Conservation (phyloP, 2,113 vertebrate genomes). For the Myiagra hebetior region DNA sequence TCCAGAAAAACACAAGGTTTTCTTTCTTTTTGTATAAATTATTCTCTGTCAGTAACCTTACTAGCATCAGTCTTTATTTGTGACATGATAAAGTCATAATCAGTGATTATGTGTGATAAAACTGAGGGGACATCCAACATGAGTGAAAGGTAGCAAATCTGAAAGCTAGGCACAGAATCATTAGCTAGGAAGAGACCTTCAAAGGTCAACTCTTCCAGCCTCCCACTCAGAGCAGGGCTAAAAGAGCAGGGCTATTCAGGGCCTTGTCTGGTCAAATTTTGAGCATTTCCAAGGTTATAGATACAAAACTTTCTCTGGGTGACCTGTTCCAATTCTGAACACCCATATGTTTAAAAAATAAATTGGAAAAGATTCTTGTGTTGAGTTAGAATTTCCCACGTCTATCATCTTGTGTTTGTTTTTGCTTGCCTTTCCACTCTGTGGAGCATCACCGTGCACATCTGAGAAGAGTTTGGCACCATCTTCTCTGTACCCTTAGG, state of each 20-base stretch:
- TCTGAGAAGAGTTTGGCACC: neutral
- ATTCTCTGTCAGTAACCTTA: neutral
- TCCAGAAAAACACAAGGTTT: neutral
- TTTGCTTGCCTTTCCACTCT: neutral
- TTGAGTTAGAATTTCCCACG: neutral
- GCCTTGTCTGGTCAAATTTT: neutral
- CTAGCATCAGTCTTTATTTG: neutral
- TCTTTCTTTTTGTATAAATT: neutral
- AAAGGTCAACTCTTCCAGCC: neutral
- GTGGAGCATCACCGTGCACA: neutral
- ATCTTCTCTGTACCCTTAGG: neutral
- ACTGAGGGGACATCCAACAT: neutral
- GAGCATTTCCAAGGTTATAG: neutral
- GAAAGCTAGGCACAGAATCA: neutral
- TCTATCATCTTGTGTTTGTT: neutral
- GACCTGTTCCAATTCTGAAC: neutral
- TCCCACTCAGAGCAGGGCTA: neutral
- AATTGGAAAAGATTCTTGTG: neutral
- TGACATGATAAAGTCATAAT: too few relatives aligned
- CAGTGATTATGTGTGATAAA: too few relatives aligned
- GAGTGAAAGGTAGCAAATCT: neutral
- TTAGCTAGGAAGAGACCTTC: neutral
- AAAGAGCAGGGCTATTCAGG: neutral
- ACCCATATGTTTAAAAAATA: neutral
- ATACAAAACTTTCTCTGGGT: neutral